Base-by-base conservation (phyloP, 2,888 invertebrate species). In the Taenaris catops region DNA sequence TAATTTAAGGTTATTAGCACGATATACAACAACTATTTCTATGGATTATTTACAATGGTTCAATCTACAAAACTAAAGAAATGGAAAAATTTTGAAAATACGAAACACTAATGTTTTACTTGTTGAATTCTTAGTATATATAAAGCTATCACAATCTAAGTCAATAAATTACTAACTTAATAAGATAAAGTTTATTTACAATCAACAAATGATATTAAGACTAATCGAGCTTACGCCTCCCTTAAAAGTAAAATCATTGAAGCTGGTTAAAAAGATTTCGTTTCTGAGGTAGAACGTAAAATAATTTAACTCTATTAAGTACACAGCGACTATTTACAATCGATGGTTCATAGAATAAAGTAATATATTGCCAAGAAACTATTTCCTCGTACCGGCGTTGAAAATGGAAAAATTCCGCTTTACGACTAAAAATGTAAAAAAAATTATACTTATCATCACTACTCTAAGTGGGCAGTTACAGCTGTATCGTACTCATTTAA, bases 231-330 rank as follows among this genome's bases (percentile, higher is more conserved):
- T 25, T 27, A 29, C 32, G 25, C 23, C 34, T 38, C 29, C 14
- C 18, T 34, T 37, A 19, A n/a, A 16, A 10, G 17, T 33, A 23
- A 24, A 35, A 14, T 29, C 34, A 16, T 27, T 19, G 27, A 28
- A 32, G 43, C 40, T 44, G 37, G 38, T 38, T 38, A 44, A 34
- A 39, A 43, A 42, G 44, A 49, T 38, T 66, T 55, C 61, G 36
- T 58, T 61, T 59, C 60, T 81, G 84, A 84, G 84, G 84, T 84
- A 83, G 84, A 78, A 81, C 76, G 75, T 65, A 61, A 75, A 72
- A 58, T 54, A 58, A 57, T 44, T 46, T 56, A 52, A 51, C 48
- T 48, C 46, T 51, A 46, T 42, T 41, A 41, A 41, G 42, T 35
- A 32, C 41, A 45, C 34, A 35, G 40, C 40, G 28, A 33, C 23